These are phyloP conservation scores for Hydroisotoma schaefferi DNA, from an alignment of 2,888 invertebrate species.

Conservation along the genomic window DNA sequence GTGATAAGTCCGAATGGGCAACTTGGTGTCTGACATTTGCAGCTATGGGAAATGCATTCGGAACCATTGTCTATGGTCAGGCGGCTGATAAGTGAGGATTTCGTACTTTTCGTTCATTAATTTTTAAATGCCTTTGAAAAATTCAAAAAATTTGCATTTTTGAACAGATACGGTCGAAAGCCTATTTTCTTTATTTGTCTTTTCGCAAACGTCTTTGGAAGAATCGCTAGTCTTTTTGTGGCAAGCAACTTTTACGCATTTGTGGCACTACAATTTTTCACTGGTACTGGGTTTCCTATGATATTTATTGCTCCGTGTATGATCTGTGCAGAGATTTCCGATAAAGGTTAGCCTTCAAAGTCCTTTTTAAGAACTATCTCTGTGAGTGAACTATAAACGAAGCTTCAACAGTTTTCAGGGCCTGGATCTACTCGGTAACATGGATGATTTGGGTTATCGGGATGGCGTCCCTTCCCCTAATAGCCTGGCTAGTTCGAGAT, in stretches of 20 bases:
- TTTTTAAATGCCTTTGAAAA: not conserved
- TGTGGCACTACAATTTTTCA: slow-evolving; percentile 27
- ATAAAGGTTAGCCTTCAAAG: too few relatives aligned
- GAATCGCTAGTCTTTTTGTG: slow-evolving; percentile 29
- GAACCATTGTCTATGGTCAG: slow-evolving; percentile 59
- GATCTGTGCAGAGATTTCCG: slow-evolving; percentile 40
- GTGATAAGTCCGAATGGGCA: slow-evolving; percentile 52
- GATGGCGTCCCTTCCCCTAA: slow-evolving; percentile 49
- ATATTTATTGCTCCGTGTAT: slow-evolving; percentile 37
- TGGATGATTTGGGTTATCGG: slow-evolving; percentile 45
- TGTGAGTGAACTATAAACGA: too few relatives aligned
- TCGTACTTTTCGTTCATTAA: not conserved
- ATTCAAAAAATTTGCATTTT: slow-evolving; percentile 15
- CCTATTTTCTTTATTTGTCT: slow-evolving; percentile 56
- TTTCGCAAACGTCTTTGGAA: slow-evolving; percentile 47
- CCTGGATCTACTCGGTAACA: slow-evolving; percentile 21
- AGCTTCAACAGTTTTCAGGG: slow-evolving; percentile 31
- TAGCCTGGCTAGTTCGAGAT: slow-evolving; percentile 47
- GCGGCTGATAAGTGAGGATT: slow-evolving; percentile 59
- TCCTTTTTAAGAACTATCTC: not conserved
- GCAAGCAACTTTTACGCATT: slow-evolving; percentile 32
- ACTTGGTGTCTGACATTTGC: slow-evolving; percentile 49
- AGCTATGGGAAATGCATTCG: slow-evolving; percentile 58
- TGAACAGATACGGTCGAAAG: slow-evolving; percentile 56
- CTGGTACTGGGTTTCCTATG: slow-evolving; percentile 34